Base-by-base conservation (phyloP, 2,888 invertebrate species). In the Cistogaster globosa region DNA sequence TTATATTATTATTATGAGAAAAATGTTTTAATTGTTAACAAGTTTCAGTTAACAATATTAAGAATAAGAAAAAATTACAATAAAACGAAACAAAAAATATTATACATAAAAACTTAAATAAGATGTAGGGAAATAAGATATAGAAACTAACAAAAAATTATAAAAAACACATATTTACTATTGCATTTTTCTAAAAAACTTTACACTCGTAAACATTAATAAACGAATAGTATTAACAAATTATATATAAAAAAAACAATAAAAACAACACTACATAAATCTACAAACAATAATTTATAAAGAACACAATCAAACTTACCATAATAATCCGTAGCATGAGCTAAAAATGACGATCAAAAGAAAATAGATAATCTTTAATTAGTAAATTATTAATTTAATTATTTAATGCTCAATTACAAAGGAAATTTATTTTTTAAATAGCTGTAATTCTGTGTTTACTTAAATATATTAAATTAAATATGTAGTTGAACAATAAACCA, bases 251-350 rank as follows among this genome's bases (percentile, higher is more conserved):
- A 45, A 60, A 60, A 81, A 83, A 42, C 60, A 60, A 63, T 42
- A 36, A 38, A 90, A 91, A 92, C 74, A 82, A 32, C 2, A 32
- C 32, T 22, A 65, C 60, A 77, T 90, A 90, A 90, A 92, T 92
- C 92, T 87, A 51, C 51, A 87, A 87, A 87, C 26, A 84, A 87
- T 89, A 68, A 78, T 32, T 86, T 94, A 94, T 94, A 71, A 36
- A 71, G 32, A 67, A 95, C 45, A 81, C 58, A 95, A 94, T 94
- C 94, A 94, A 95, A 98, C 98, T 98, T 97, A 98, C 98, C 98
- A 97, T 98, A 98, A 95, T 98, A 98, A 95, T 98, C 98, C 95
- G 98, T 97, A 93, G 98, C 97, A 96, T 97, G 98, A 94, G 98
- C 98, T 97, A 94, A 90, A 92, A 91, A 89, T 89, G 88, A 88